A percentile compares a stretch with the other conserved stretches of the same genome.
Conservation (phyloP, 2,888 invertebrate genomes). For the Acanthococcus lagerstroemiae region DNA sequence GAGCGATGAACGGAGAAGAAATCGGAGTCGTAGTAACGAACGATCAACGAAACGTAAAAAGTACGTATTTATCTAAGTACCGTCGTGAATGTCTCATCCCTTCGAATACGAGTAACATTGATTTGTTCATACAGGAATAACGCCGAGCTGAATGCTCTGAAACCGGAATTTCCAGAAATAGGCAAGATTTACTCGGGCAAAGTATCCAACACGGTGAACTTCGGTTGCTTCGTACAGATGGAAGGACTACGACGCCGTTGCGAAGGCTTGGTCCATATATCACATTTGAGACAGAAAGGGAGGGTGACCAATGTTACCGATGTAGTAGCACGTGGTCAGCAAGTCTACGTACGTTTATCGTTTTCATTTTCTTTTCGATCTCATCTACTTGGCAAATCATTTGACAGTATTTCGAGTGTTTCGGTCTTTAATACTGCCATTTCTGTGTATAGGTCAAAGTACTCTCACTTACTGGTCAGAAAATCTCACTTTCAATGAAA, state of each 20-base stretch:
- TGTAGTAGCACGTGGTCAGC: constrained; percentile 79
- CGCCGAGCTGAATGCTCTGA: constrained; percentile 5
- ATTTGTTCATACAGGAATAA: neutral
- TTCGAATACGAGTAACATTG: constrained; percentile 43
- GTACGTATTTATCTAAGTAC: constrained; percentile 28
- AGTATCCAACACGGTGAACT: constrained; percentile 92
- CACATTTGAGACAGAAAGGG: constrained; percentile 83
- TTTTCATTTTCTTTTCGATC: neutral
- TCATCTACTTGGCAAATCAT: constrained; percentile 1
- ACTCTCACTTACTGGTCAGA: constrained; percentile 82
- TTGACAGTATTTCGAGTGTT: neutral
- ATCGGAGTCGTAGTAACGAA: constrained; percentile 30
- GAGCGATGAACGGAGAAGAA: constrained; percentile 33
- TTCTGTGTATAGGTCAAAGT: constrained; percentile 59
- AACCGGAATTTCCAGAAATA: constrained; percentile 54
- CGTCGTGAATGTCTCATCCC: constrained; percentile 38
- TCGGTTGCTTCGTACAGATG: constrained; percentile 94
- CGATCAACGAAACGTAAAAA: neutral
- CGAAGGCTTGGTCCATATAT: constrained; percentile 97
- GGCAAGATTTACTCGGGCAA: constrained; percentile 87
- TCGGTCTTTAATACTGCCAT: neutral
- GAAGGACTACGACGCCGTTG: constrained; percentile 79
- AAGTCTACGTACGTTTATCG: constrained; percentile 49
- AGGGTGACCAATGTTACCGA: constrained; percentile 89
- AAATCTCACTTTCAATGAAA: constrained; percentile 92